A percentile compares a stretch with the other conserved stretches of the same genome.
These are phyloP conservation scores for Rhynchophorus ferrugineus DNA, from an alignment of 1,140 invertebrate genomes.

Conservation along the genomic window DNA sequence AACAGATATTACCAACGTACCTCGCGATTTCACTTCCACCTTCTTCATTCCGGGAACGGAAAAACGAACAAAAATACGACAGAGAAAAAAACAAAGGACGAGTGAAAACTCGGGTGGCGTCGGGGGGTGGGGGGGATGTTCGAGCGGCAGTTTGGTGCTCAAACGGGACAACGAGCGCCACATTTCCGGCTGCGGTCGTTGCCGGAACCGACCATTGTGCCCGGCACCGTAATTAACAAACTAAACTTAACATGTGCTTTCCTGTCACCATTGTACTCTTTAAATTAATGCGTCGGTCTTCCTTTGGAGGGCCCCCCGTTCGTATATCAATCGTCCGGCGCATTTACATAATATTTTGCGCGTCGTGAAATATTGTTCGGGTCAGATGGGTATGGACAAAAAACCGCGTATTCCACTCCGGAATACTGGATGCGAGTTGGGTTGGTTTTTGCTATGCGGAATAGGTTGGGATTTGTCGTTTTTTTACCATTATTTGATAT, in stretches of 20 bases:
- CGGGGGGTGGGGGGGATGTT: background rate
- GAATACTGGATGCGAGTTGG: too few relatives aligned
- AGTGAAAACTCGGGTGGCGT: too few relatives aligned
- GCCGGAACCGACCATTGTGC: constrained; percentile 40
- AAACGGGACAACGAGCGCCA: constrained; percentile 36
- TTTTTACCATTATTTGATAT: too few relatives aligned
- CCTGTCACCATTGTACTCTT: constrained; percentile 42
- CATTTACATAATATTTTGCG: constrained; percentile 26
- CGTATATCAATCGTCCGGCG: constrained; percentile 36
- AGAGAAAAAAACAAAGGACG: background rate
- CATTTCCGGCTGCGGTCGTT: constrained; percentile 35
- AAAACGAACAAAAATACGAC: too few relatives aligned
- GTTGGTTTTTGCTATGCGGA: too few relatives aligned
- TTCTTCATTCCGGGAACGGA: too few relatives aligned
- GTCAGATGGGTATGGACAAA: constrained; percentile 1
- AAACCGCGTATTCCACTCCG: too few relatives aligned
- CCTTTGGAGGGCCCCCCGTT: constrained; percentile 39
- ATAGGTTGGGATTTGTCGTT: too few relatives aligned
- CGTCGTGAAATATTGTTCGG: constrained; percentile 10
- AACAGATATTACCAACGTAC: too few relatives aligned
- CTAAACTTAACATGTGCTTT: constrained; percentile 45
- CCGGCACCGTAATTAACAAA: constrained; percentile 42
- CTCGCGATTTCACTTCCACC: too few relatives aligned
- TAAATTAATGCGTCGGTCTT: constrained; percentile 41
- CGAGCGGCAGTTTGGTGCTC: constrained; percentile 28